Evolutionary conservation across 2,888 invertebrate genomes (phyloP).

Genomic region (Lepidochitona cinerea): DNA sequence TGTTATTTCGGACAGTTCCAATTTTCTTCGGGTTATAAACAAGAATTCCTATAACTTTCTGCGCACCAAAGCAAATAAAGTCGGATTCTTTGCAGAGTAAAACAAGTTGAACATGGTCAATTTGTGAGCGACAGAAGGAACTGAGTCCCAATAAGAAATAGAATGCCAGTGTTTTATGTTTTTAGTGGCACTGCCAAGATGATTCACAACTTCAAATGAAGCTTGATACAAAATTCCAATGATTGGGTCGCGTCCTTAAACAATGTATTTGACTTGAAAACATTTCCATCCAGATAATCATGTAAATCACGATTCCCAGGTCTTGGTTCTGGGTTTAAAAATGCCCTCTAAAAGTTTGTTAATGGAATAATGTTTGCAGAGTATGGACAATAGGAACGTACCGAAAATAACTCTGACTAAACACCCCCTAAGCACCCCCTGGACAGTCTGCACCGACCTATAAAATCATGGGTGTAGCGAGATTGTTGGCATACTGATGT

Average conservation of each 20-base stretch:
- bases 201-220: conserved; percentile 28
- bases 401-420: too few species aligned
- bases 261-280: conserved; percentile 9
- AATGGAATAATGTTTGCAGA: background rate
- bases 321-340: too few species aligned
- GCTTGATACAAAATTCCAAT: conserved; percentile 11
- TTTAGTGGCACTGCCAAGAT: conserved; percentile 22
- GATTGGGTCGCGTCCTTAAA: background rate
- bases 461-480: too few species aligned
- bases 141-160: conserved; percentile 25
- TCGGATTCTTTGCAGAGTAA: conserved; percentile 6
- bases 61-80: conserved; percentile 12
- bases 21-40: background rate
- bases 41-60: background rate
- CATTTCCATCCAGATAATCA: conserved; percentile 8
- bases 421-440: too few species aligned
- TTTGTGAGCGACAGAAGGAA: conserved; percentile 11
- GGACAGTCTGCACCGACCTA: too few species aligned
- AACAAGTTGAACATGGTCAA: conserved; percentile 16
- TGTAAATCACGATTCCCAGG: conserved; percentile 5
- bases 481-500: too few species aligned
- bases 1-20: too few species aligned
- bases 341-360: background rate
- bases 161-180: conserved; percentile 24
- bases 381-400: conserved; percentile 17